Percentiles rank a stretch among this genome's conserved stretches.
Conservation (phyloP, 2,113 vertebrate genomes). For the Myotis brandtii region DNA sequence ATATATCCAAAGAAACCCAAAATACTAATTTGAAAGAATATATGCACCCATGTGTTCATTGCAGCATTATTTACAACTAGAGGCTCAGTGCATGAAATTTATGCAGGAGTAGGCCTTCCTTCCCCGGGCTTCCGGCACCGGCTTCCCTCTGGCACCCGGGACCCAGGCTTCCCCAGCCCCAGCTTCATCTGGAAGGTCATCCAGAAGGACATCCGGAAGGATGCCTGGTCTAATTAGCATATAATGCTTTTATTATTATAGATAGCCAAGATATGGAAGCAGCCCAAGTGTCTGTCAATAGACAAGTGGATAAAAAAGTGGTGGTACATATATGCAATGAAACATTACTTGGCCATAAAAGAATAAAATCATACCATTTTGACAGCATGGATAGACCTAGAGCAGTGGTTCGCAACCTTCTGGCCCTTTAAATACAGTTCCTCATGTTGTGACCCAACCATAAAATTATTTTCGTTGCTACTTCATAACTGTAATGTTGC, state of each 20-base stretch:
- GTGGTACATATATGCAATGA: neutral
- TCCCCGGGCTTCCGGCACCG: rapidly evolving
- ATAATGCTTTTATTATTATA: no score
- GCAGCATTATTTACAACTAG: neutral
- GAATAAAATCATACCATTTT: neutral
- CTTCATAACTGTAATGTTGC: no score
- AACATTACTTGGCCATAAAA: neutral
- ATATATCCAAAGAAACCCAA: neutral
- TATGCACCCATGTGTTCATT: neutral
- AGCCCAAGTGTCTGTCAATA: neutral
- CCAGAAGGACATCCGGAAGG: no score
- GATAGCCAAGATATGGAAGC: neutral
- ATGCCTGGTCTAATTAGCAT: no score
- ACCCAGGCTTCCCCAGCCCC: no score
- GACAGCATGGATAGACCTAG: neutral
- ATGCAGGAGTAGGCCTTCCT: no score
- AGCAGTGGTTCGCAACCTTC: neutral
- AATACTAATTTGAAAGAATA: neutral
- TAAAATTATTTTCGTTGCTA: no score
- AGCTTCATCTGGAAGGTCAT: no score
- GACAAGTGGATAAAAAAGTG: neutral
- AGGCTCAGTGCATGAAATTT: no score
- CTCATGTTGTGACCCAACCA: no score
- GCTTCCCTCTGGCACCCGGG: no score
- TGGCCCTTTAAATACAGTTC: no score